A percentile compares a stretch with the other conserved stretches of the same genome.
Conservation (phyloP, 2,797 vertebrate genomes). For the Momotus momota region DNA sequence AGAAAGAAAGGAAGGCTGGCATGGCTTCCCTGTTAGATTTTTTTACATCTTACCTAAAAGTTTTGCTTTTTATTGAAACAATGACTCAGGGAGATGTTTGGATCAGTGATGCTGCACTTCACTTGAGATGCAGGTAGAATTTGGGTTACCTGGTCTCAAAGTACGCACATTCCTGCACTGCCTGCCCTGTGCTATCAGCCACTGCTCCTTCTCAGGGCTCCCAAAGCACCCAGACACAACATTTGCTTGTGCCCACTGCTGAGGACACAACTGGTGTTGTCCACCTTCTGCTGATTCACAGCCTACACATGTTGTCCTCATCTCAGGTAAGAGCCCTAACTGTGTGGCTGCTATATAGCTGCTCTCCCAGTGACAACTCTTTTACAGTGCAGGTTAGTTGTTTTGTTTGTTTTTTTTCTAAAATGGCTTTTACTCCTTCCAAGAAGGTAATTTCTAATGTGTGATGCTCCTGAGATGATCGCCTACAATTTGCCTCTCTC, state of each 20-base stretch:
- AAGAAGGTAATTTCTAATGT: background rate
- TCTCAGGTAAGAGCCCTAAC: background rate
- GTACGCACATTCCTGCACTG: background rate
- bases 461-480: background rate
- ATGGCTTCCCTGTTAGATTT: background rate
- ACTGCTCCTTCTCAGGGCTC: background rate
- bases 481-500: background rate
- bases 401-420: background rate
- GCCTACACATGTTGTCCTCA: background rate
- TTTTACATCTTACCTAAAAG: background rate
- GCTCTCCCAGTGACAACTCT: fast-evolving
- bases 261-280: background rate
- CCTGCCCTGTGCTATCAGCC: background rate
- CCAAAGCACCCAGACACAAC: background rate
- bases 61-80: background rate
- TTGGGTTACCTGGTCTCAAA: background rate
- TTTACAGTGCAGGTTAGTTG: fast-evolving
- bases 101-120: background rate
- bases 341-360: fast-evolving
- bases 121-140: background rate
- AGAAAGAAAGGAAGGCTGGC: background rate
- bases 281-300: background rate
- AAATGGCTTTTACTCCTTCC: background rate
- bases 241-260: background rate
- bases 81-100: background rate